A percentile compares a stretch with the other conserved stretches of the same genome.
Conservation (phyloP, 2,888 invertebrate genomes). For the Teinopalpus imperialis region DNA sequence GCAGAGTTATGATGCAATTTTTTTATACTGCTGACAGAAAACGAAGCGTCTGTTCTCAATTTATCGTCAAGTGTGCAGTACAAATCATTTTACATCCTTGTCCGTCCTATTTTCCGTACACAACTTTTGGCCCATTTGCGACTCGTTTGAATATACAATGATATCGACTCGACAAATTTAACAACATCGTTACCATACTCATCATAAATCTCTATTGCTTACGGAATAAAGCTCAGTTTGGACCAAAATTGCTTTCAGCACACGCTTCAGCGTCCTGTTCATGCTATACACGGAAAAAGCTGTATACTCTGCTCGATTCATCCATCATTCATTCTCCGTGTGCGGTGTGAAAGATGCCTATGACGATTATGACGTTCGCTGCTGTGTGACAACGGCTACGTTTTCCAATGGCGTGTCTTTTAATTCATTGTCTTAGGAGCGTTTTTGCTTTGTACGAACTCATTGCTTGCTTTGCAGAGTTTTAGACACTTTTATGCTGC, state of each 20-base stretch:
- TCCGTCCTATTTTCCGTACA: conserved; percentile 54
- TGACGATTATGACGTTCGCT: conserved; percentile 67
- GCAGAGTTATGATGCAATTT: too few species aligned
- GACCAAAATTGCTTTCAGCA: conserved; percentile 22
- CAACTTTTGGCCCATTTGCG: conserved; percentile 71
- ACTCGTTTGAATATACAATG: conserved; percentile 58
- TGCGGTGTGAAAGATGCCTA: conserved; percentile 69
- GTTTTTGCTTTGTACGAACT: conserved; percentile 48
- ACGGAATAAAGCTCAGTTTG: conserved; percentile 37
- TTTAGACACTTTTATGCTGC: conserved; percentile 45
- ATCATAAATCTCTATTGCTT: conserved; percentile 11
- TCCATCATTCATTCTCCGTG: conserved; percentile 71
- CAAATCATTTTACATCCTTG: conserved; percentile 42
- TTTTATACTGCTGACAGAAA: too few species aligned
- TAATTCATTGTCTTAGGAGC: conserved; percentile 46
- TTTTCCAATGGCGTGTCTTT: conserved; percentile 40
- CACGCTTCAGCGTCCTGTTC: conserved; percentile 37
- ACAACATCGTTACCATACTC: background rate
- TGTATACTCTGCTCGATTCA: conserved; percentile 65
- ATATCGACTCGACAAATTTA: conserved; percentile 46
- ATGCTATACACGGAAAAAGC: conserved; percentile 59
- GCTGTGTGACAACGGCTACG: conserved; percentile 42
- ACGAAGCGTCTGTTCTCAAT: too few species aligned
- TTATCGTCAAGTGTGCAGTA: too few species aligned
- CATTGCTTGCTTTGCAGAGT: conserved; percentile 45